Evolutionary conservation across 2,888 invertebrate genomes (phyloP).

Genomic region (Dusona sp.): DNA sequence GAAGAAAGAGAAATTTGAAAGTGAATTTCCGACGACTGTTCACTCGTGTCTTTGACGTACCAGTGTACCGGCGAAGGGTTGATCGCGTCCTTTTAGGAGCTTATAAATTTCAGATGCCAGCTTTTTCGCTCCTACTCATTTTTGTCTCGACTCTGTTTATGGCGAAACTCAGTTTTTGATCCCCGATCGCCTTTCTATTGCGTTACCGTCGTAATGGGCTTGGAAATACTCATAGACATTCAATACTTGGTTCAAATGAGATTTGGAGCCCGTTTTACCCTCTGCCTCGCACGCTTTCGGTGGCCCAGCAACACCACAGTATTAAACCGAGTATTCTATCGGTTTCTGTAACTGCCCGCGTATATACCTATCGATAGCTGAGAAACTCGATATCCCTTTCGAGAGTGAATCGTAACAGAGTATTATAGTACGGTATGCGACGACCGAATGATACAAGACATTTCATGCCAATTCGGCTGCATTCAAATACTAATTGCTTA

Average conservation of each 20-base stretch:
- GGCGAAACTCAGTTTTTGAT: background rate
- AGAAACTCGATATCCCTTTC: constrained; percentile 55
- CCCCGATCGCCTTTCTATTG: background rate
- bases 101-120: background rate
- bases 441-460: background rate
- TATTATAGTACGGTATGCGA: constrained; percentile 10
- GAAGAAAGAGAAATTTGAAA: too few species aligned
- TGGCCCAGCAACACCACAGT: constrained; percentile 11
- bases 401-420: constrained; percentile 20
- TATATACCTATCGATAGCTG: background rate
- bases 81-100: background rate
- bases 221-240: background rate
- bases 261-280: background rate
- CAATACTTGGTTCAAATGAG: constrained; percentile 15
- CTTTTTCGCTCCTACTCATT: background rate
- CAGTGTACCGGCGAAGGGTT: too few species aligned
- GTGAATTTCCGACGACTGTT: too few species aligned
- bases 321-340: background rate
- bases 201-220: constrained; percentile 17
- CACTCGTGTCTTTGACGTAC: too few species aligned
- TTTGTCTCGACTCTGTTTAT: background rate
- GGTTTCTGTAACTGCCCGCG: constrained; percentile 22
- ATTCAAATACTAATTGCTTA: background rate
- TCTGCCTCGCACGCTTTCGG: background rate
- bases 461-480: background rate